Percentiles rank a stretch among this genome's conserved stretches.
These are phyloP conservation scores for Lates calcarifer DNA, from an alignment of 2,113 vertebrate genomes.

Conservation along the genomic window DNA sequence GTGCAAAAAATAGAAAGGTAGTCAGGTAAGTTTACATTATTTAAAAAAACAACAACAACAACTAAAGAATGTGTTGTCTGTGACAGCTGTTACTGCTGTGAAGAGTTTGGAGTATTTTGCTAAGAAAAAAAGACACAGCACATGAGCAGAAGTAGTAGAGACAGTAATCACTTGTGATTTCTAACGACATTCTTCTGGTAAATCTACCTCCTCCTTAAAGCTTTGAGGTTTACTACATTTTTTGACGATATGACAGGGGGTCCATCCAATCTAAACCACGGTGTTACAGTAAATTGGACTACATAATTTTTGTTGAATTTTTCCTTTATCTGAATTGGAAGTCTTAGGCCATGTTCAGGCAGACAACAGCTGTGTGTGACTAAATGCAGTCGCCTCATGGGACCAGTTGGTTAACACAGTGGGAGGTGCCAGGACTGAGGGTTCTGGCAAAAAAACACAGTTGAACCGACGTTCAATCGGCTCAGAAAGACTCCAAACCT, in stretches of 20 bases:
- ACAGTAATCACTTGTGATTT: too few species aligned
- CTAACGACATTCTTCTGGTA: too few species aligned
- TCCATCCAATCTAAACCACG: not conserved
- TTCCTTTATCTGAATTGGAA: not conserved
- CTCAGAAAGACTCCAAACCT: not conserved
- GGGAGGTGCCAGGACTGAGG: not conserved
- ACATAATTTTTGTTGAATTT: not conserved
- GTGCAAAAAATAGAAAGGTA: constrained; percentile 20
- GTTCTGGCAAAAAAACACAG: not conserved
- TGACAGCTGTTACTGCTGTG: too few species aligned
- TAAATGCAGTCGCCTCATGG: not conserved
- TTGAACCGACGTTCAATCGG: too few species aligned
- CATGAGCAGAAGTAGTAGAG: too few species aligned
- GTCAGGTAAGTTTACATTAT: constrained; percentile 7
- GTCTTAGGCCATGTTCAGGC: not conserved
- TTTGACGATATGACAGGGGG: not conserved
- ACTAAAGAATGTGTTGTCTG: too few species aligned
- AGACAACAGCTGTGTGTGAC: not conserved
- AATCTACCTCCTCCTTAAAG: not conserved
- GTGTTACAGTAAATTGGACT: not conserved
- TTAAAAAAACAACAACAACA: too few species aligned
- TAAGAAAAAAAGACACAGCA: too few species aligned
- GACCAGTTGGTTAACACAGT: not conserved
- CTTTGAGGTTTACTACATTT: not conserved
- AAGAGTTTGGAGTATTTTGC: not conserved